Conservation (phyloP, 2,797 vertebrate genomes). For the Malacoctenus gilli region DNA sequence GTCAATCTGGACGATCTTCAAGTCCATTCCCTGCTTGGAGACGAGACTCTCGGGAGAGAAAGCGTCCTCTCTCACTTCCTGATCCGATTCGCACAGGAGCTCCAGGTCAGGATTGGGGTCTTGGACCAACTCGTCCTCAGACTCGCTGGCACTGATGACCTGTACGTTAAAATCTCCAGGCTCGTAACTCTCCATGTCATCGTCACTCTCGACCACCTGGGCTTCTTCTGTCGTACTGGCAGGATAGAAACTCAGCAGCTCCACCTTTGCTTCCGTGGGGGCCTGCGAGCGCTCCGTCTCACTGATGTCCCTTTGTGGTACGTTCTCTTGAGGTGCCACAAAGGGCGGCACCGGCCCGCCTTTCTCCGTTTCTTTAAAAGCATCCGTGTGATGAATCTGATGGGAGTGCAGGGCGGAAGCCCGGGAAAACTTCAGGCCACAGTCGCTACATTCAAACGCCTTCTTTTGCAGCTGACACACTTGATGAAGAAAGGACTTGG, state of each 20-base stretch:
- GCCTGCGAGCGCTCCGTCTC: conserved; percentile 16
- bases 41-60: conserved; percentile 25
- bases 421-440: conserved; percentile 82
- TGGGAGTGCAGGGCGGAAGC: conserved; percentile 83
- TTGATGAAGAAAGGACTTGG: conserved; percentile 84
- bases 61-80: conserved; percentile 66
- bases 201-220: conserved; percentile 41
- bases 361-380: conserved; percentile 69
- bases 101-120: conserved; percentile 77
- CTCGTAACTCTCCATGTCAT: conserved; percentile 67
- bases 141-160: conserved; percentile 77
- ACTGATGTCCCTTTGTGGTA: conserved; percentile 30
- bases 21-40: conserved; percentile 70
- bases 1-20: conserved; percentile 82
- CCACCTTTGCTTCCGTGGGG: conserved; percentile 12
- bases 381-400: conserved; percentile 79
- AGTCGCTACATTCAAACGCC: conserved; percentile 81
- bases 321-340: conserved; percentile 32
- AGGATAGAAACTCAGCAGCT: conserved; percentile 27
- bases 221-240: conserved; percentile 27
- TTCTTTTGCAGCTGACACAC: conserved; percentile 84
- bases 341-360: conserved; percentile 4
- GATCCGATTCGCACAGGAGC: conserved; percentile 80
- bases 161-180: conserved; percentile 76
- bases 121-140: conserved; percentile 64